Evolutionary conservation across 1,140 invertebrate species (phyloP), one percentile per base, ranked within the genome.

Genomic region (Archegozetes longisetosus): DNA sequence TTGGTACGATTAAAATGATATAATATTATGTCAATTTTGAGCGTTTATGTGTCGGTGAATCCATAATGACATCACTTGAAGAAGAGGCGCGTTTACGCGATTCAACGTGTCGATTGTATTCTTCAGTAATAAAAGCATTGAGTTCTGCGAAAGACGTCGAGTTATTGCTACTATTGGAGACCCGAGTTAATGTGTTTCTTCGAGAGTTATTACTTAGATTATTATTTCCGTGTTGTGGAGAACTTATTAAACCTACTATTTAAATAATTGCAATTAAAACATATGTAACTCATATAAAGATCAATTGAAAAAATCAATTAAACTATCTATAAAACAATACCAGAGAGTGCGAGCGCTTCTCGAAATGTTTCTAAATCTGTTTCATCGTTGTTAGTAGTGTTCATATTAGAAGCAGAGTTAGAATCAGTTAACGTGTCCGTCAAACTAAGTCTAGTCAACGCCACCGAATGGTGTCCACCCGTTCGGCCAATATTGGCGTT

Each of bases 51-150:
- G 78, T 79, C 20, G 81, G 80, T 28, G 80, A 82, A 65, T 81
- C 81, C 79, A 82, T 82, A 65, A 76, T 78, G 50, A 81, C 79
- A 67, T 80, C 78, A 56, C 77, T 77, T 2, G 62, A 52, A 29
- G 78, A 68, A 32, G 71, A 73, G 49, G 82, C 79, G 25, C 84
- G 76, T 74, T 86, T 86, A 55, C 70, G 63, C 32, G 69, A 64
- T 55, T 71, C 69, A 78, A 77, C 75, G 65, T 85, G 82, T 57
- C 84, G 77, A 58, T 81, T 80, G 68, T 84, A 82, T 73, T 86
- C 84, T 66, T 82, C 83, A 65, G 78, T 78, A 69, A 86, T 84
- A 71, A 86, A 85, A 64, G 82, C 77, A 71, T 81, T 84, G 60
- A 86, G 72, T 69, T 86, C 84, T 28, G 80, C 76, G 22, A 73